Base-by-base conservation (phyloP, 2,888 invertebrate species). In the Boloria euphrosyne region DNA sequence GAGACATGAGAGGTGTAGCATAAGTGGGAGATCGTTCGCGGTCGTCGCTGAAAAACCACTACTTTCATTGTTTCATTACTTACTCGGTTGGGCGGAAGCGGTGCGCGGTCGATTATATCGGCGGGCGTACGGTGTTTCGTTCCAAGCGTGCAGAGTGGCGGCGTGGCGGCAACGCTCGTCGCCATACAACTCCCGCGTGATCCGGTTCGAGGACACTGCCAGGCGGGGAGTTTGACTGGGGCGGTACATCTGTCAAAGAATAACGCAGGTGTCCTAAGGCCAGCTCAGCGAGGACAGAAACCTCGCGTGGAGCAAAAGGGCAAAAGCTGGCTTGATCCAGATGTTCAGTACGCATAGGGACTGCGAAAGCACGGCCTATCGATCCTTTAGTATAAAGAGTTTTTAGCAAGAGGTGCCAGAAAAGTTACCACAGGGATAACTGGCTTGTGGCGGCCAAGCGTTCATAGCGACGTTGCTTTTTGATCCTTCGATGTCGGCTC, bases 401-500 rank as follows among this genome's bases (percentile, higher is more conserved):
- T 91, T 92, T 86, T 86, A 93, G 93, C 93, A 90, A 94, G 93
- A 94, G 93, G 94, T 95, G 94, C 90, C 94, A 94, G 54, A 55
- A 55, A 55, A 55, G 54, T 55, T 55, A 55, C 94, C 94, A 94
- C 93, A 94, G 94, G 94, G 93, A 94, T 94, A 94, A 93, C 93
- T 94, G 93, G 92, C 92, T 93, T 93, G 93, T 93, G 93, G 93
- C 93, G 90, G 93, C 93, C 90, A 89, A 94, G 93, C 93, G 93
- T 89, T 89, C 93, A 87, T 93, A 94, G 93, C 93, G 93, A 94
- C 93, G 93, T 94, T 88, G 93, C 93, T 93, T 94, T 94, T 94
- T 94, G 94, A 94, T 94, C 93, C 92, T 93, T 95, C 94, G 94
- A 94, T 94, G 93, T 95, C 94, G 94, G 94, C 94, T 95, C 94